Base-by-base conservation (phyloP, 2,797 vertebrate species). In the Chrysocyon brachyurus region DNA sequence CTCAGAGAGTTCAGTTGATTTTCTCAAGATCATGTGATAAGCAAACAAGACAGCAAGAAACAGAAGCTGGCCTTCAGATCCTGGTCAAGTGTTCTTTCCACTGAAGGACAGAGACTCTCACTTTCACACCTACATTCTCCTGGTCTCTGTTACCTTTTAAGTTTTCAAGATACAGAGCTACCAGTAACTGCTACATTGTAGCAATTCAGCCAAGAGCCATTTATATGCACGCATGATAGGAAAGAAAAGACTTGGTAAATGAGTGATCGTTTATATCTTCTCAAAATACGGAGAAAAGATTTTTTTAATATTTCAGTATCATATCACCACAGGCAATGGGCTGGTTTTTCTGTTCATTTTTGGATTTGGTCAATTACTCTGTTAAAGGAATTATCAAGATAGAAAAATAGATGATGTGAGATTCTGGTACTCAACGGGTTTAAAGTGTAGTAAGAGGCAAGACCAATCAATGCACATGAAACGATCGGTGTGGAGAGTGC, bases 231-330 rank as follows among this genome's bases (percentile, higher is more conserved):
- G 15, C 40, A 68, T 26, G 24, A 63, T 3, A 17, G 24, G 12
- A 33, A 40, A n/a, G 72, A 52, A 78, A 78, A 31, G 73, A 6
- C 16, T 15, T 24, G 52, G 24, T 79, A 49, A 52, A 17, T 31
- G 6, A 63, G 26, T 61, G 22, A 22, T 68, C 33, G 63, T 82
- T 84, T 63, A 21, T 28, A 75, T 66, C 24, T 82, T 91, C 36
- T 91, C 33, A 87, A 93, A 94, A 93, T 84, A 87, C 49, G 11
- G 26, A 75, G 24, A 40, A 89, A 90, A 87, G 16, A 87, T 19
- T 63, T 82, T 68, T 52, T 91, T 59, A 79, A 73, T 82, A 75
- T 63, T 78, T 90, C 46, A 21, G 0, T 61, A 54, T 84, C 56
- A 11, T 33, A 33, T 78, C 68, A 61, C 36, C 15, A 84, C 19